Base-by-base conservation (phyloP, 2,888 invertebrate species). In the Perizoma affinitatum region DNA sequence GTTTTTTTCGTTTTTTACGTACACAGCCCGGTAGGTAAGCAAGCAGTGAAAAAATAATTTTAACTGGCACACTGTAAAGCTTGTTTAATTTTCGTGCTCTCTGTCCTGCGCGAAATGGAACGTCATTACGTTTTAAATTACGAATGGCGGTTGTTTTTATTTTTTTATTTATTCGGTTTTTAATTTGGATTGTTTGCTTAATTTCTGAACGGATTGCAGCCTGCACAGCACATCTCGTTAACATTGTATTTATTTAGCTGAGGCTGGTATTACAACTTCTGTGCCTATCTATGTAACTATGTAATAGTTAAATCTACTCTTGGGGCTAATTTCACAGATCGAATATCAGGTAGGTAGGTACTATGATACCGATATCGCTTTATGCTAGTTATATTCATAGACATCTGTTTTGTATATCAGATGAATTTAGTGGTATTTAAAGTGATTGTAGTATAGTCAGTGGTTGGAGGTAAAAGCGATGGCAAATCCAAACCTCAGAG, bases 71-170 rank as follows among this genome's bases (percentile, higher is more conserved):
- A 89, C 83, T 84, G 86, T 83, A 86, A 81, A 84, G 79, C 83
- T 84, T 86, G 90, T 90, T 91, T 90, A 91, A 91, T 91, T 91
- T 91, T 90, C 89, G 90, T 86, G 88, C 86, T 87, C 84, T 87
- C 87, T 86, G 88, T 87, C 87, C 88, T 80, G 86, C 80, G 81
- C 84, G 83, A 85, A 90, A 90, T 87, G 89, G 88, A 87, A 88
- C 88, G 90, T 89, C 90, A 90, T 91, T 90, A 90, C 88, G 85
- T 86, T 90, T 91, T 89, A 90, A 90, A 90, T 90, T 90, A 88
- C 90, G 84, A 84, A 86, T 79, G 87, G 81, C 79, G 81, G 83
- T 82, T 83, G 83, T 85, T 88, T 86, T 81, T 76, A 61, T 65
- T 79, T 75, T 75, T 78, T 78, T 83, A 80, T 86, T 83, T 84